Conservation (phyloP, 2,888 invertebrate species). For the Athalia rosae region DNA sequence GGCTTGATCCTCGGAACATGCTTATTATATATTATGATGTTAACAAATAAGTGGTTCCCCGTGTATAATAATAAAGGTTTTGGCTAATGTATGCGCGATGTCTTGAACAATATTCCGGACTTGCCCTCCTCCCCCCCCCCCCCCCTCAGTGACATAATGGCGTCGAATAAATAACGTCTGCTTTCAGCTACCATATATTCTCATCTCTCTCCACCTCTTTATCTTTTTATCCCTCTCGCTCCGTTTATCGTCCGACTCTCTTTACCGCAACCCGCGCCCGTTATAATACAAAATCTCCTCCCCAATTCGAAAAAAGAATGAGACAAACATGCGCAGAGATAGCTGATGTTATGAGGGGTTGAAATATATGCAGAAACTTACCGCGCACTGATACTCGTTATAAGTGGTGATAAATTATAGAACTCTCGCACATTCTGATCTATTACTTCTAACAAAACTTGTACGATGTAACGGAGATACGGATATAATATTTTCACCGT, state of each 20-base stretch:
- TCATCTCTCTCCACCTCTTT: conserved; percentile 50
- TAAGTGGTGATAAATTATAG: conserved; percentile 69
- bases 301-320: neutral
- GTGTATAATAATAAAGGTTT: conserved; percentile 67
- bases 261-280: conserved; percentile 12
- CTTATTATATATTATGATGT: conserved; percentile 62
- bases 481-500: conserved; percentile 9
- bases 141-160: conserved; percentile 67
- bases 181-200: conserved; percentile 42
- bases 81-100: conserved; percentile 69
- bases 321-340: neutral
- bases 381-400: conserved; percentile 64
- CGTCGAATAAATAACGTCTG: conserved; percentile 65
- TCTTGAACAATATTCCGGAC: conserved; percentile 70
- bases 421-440: conserved; percentile 28
- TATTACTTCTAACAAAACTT: conserved; percentile 24
- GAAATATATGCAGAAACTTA: conserved; percentile 69
- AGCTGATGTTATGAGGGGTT: conserved; percentile 51
- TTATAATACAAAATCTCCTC: neutral
- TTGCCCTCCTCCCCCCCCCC: no score
- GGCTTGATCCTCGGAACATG: conserved; percentile 26
- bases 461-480: conserved; percentile 4
- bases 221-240: conserved; percentile 46
- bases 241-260: conserved; percentile 30
- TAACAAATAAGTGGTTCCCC: conserved; percentile 69